Percentiles rank a stretch among this genome's conserved stretches.
Evolutionary conservation across 2,888 invertebrate species (phyloP).

Genomic region (Schrankia costaestrigalis): DNA sequence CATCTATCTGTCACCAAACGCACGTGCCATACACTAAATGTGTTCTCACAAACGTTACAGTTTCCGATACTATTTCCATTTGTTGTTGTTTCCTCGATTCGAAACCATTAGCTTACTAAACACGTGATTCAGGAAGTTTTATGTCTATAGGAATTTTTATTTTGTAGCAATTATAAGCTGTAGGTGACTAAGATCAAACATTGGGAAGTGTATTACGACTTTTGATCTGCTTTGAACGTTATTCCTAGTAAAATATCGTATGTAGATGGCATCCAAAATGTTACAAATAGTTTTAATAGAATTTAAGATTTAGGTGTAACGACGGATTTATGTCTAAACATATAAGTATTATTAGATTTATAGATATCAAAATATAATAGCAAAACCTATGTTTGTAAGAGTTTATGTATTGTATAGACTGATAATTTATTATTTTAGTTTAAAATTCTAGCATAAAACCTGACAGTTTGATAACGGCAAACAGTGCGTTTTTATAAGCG

Average conservation of each 20-base stretch:
- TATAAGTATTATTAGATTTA: too few relatives aligned
- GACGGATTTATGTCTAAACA: too few relatives aligned
- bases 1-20: conserved; percentile 58
- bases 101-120: conserved; percentile 38
- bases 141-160: conserved; percentile 33
- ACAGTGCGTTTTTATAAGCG: too few relatives aligned
- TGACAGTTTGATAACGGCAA: too few relatives aligned
- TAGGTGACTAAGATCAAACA: conserved; percentile 20
- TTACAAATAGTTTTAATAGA: too few relatives aligned
- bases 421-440: too few relatives aligned
- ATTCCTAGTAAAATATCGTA: conserved; percentile 3
- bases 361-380: too few relatives aligned
- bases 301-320: too few relatives aligned
- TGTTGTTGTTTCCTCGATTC: conserved; percentile 55
- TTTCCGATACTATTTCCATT: conserved; percentile 68
- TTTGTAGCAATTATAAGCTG: conserved; percentile 28
- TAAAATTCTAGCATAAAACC: too few relatives aligned
- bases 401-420: too few relatives aligned
- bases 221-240: conserved; percentile 18
- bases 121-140: conserved; percentile 50
- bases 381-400: too few relatives aligned
- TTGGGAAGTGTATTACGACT: conserved; percentile 12
- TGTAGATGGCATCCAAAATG: too few relatives aligned
- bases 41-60: conserved; percentile 62
- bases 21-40: conserved; percentile 52